phyloP scores from a whole-genome alignment of 2,113 vertebrate species.

The Anarhynchus alexandrinus region DNA sequence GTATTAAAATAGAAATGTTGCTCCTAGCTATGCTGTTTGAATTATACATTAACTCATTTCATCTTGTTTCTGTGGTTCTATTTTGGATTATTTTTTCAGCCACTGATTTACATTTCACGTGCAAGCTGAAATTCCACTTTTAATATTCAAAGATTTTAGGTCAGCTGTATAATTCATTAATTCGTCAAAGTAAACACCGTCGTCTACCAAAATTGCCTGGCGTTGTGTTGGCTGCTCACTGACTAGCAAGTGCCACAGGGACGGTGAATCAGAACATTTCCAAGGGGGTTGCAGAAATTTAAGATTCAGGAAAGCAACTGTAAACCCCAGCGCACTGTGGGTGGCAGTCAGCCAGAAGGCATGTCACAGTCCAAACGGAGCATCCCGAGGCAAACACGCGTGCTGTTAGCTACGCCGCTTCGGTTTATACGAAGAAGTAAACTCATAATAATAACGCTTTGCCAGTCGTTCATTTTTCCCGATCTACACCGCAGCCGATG shows the following conservation, averaged over 20 bases:
- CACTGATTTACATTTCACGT: neutral
- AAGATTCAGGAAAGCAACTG: neutral
- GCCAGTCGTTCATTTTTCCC: neutral
- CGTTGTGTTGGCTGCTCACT: neutral
- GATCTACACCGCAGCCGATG: neutral
- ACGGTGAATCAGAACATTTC: neutral
- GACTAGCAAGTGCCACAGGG: neutral
- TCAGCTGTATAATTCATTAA: neutral
- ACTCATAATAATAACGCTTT: neutral
- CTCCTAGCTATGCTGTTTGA: constrained; percentile 22
- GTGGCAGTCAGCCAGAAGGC: neutral
- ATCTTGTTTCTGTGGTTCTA: neutral
- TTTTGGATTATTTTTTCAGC: constrained; percentile 13
- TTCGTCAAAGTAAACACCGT: neutral
- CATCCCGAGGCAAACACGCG: neutral
- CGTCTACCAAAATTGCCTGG: neutral
- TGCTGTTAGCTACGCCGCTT: neutral
- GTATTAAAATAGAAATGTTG: constrained; percentile 42
- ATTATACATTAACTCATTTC: constrained; percentile 47
- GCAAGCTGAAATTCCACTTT: neutral
- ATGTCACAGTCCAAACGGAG: neutral
- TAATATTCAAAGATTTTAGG: neutral
- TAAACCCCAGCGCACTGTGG: neutral
- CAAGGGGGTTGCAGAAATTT: neutral
- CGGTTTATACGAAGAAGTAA: neutral